Evolutionary conservation across 2,113 vertebrate genomes (phyloP).

Genomic region (Indicator maculatus): DNA sequence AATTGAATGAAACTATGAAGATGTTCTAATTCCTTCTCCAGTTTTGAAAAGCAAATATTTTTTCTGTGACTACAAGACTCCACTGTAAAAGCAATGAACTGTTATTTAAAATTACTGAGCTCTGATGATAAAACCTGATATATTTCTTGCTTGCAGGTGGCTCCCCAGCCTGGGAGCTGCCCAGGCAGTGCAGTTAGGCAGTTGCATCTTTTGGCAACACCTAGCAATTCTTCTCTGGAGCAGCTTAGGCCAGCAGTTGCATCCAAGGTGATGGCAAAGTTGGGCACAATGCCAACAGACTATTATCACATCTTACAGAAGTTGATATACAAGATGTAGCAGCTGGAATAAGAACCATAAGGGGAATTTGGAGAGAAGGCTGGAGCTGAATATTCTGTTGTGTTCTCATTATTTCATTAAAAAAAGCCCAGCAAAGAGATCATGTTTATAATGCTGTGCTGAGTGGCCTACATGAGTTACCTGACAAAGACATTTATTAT

Average conservation of each 20-base stretch:
- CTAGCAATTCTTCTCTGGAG: background rate
- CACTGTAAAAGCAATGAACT: background rate
- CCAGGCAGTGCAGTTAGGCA: background rate
- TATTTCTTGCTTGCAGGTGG: background rate
- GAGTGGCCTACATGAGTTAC: background rate
- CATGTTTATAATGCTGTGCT: background rate
- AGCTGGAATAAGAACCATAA: background rate
- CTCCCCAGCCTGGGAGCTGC: background rate
- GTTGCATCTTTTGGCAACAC: background rate
- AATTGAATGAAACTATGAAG: background rate
- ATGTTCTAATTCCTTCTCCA: background rate
- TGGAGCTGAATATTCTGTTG: background rate
- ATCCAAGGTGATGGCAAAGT: background rate
- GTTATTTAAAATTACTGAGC: background rate
- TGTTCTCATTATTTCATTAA: background rate
- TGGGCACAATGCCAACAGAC: background rate
- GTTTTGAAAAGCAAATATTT: background rate
- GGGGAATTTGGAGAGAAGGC: background rate
- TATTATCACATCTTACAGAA: background rate
- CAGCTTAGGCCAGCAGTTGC: background rate
- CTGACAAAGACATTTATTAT: background rate
- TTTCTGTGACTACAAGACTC: background rate
- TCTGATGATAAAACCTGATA: accelerated
- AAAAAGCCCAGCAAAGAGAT: background rate
- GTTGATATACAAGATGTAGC: background rate